Base-by-base conservation (phyloP, 1,140 invertebrate genomes). In the Charaxes varanes region DNA sequence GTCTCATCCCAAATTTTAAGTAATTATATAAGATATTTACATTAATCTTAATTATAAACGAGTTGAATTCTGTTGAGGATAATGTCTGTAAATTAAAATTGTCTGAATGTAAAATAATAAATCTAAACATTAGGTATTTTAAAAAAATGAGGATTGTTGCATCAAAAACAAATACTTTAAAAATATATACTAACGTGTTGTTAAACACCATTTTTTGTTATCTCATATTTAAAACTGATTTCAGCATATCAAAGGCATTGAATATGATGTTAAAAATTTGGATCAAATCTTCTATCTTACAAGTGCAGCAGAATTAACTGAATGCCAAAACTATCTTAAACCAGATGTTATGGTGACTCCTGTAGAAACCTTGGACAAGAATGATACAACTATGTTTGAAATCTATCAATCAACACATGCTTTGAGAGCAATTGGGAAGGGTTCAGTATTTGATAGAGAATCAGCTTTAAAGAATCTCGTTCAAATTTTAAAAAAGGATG, bases 401-500 rank as follows among this genome's bases (percentile, higher is more conserved):
- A 10, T 85, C 2, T 79, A 82, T 44, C 52, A 78, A 62, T 64
- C 77, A 7, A 59, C 85, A 2, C 74, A 72, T 42, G 59, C 81
- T 1, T 27, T 84, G 15, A 84, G 79, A 40, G 80, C 81, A 5
- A 21, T 84, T 0, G 80, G 81, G 2, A 83, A 76, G 46, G 78
- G 73, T 11, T 48, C 66, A 5, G 45, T 71, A 0, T 73, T 55
- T 58, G 70, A 84, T 23, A 88, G 89, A 47, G 76, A 84, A 8
- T 88, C 88, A 50, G 61, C 91, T 18, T 74, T 88, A 0, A 93
- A 92, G 61, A 86, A 85, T 41, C 65, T 94, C 11, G 89, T 91
- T 58, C 86, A 88, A 33, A 69, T 87, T 41, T 72, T 94, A 16
- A 93, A 93, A 54, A 93, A 92, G 47, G 93, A 94, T 81, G 92